Evolutionary conservation across 2,797 vertebrate species (phyloP).

Genomic region (Sebastes minor): DNA sequence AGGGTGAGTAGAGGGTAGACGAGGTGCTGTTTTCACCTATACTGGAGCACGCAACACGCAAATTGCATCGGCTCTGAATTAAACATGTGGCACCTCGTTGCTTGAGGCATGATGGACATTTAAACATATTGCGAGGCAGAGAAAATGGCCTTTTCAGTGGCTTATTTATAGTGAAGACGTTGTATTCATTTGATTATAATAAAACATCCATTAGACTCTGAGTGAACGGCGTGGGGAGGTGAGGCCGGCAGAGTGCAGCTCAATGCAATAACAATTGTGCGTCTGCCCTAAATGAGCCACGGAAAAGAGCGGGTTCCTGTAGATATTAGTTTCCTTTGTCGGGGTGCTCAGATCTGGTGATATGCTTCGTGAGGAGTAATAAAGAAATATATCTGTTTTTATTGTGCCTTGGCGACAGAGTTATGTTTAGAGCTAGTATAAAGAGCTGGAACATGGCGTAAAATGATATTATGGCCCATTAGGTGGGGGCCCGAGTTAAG

Average conservation of each 20-base stretch:
- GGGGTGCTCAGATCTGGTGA: constrained; percentile 67
- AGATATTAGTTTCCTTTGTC: constrained; percentile 80
- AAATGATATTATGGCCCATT: constrained; percentile 84
- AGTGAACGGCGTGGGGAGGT: constrained; percentile 69
- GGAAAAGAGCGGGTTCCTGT: constrained; percentile 66
- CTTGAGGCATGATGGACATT: constrained; percentile 78
- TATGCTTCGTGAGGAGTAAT: constrained; percentile 78
- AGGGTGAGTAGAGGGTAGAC: constrained; percentile 37
- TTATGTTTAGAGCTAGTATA: constrained; percentile 82
- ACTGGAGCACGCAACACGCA: constrained; percentile 46
- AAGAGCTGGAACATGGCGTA: constrained; percentile 79
- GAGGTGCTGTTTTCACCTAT: constrained; percentile 38
- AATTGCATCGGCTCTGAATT: constrained; percentile 77
- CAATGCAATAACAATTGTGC: constrained; percentile 75
- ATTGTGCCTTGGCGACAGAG: constrained; percentile 77
- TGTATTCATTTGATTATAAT: constrained; percentile 87
- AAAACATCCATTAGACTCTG: constrained; percentile 79
- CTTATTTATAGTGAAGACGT: constrained; percentile 83
- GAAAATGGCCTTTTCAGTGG: constrained; percentile 85
- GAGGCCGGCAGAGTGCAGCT: constrained; percentile 68
- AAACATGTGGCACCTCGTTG: constrained; percentile 78
- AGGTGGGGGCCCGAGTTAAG: constrained; percentile 76
- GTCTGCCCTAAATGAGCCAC: constrained; percentile 69
- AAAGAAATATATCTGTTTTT: constrained; percentile 86
- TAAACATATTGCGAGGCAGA: constrained; percentile 73